Evolutionary conservation across 1,140 invertebrate genomes (phyloP), one percentile per base, ranked within the genome.

Genomic region (Capitella teleta): DNA sequence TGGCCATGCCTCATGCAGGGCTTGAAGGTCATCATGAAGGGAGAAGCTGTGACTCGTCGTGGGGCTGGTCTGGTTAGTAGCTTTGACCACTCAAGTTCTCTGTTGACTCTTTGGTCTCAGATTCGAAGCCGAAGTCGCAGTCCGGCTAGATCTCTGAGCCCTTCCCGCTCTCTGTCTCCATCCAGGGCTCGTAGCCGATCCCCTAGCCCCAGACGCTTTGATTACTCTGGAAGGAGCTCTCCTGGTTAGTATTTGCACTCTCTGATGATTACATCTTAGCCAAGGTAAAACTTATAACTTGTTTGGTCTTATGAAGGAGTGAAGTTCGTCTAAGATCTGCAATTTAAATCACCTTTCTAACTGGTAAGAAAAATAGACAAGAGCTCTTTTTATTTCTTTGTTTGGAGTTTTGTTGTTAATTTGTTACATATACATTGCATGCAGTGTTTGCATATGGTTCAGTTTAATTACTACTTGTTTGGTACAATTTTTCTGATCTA

Each of bases 1-100:
- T 73, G 68, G 68, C 67, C 70, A 14, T 57, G 58, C 44, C 58
- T 73, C 5, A 57, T 62, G 52, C 67, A 71, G 51, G 67, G 67
- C 10, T 51, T 53, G 12, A 47, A 52, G 19, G 52, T 62, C 8
- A 44, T 72, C 16, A 61, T 64, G 49, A 72, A 71, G 53, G 70
- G 70, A 19, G 70, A 73, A 54, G 63, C 59, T 21, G 52, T 57
- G 37, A 73, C 68, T 18, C 45, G 25, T 19, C 45, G 45, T 2
- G 45, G 45, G 2, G 45, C 45, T 16, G 19, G 28, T 8, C 45
- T 47, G 28, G 45, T 47, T 19, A 47, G 45, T 23, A 26, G 12
- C 14, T 10, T 5, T 16, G 38, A 10, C 19, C 19, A 18, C n/a
- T 21, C 12, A 40, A n/a, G 2, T 40, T 3, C 38, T n/a, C 10